A percentile compares a stretch with the other conserved stretches of the same genome.
These are phyloP conservation scores for Diacarnus erythraeanus DNA, from an alignment of 37 sponge, comb jelly and placozoan species.

Conservation along the genomic window DNA sequence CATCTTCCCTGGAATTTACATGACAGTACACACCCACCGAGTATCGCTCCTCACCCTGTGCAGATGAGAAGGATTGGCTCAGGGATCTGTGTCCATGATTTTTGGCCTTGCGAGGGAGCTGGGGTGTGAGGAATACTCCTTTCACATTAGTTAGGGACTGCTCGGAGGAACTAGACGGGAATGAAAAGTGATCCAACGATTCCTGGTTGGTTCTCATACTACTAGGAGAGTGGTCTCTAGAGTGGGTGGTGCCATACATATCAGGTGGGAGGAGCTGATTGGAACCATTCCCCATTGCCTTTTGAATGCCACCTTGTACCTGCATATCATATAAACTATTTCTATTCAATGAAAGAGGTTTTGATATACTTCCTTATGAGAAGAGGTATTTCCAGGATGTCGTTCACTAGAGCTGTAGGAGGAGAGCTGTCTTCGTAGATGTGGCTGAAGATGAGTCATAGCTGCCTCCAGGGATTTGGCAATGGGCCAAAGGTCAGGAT, in stretches of 20 bases:
- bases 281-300: not conserved
- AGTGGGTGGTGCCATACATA: not conserved
- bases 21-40: conserved; percentile 1
- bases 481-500: conserved; percentile 56
- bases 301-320: not conserved
- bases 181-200: not conserved
- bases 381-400: not conserved
- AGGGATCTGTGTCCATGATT: not conserved
- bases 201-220: not conserved
- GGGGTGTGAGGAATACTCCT: not conserved
- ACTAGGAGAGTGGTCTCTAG: not conserved
- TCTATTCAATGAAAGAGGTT: not conserved
- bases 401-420: not conserved
- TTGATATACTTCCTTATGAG: not conserved
- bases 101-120: not conserved
- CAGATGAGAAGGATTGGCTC: not conserved
- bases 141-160: not conserved
- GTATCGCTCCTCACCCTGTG: not conserved
- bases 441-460: not conserved
- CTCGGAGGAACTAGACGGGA: not conserved
- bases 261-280: not conserved
- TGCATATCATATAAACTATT: not conserved
- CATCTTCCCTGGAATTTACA: not conserved
- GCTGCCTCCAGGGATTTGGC: conserved; percentile 27
- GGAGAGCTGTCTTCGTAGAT: not conserved